These are phyloP conservation scores for Oxygymnocypris stewartii DNA, from an alignment of 2,113 vertebrate genomes.

Conservation along the genomic window DNA sequence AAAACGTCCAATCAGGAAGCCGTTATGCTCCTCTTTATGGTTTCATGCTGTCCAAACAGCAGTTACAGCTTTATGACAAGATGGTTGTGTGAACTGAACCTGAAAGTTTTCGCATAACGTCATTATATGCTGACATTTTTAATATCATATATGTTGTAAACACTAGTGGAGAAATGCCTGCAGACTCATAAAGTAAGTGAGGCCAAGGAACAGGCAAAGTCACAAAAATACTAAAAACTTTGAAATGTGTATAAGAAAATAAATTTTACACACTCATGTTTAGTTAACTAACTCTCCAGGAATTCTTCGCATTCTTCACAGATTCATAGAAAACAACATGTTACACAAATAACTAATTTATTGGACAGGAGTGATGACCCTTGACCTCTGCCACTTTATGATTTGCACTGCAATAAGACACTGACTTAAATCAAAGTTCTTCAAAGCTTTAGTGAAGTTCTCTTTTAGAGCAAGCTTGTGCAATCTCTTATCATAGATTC, in stretches of 20 bases:
- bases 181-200: not conserved
- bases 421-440: slow-evolving; percentile 41
- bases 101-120: not conserved
- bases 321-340: not conserved
- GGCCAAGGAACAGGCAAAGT: not conserved
- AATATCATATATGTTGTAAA: not conserved
- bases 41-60: slow-evolving; percentile 62
- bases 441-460: not conserved
- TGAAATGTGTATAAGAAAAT: not conserved
- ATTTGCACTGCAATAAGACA: slow-evolving; percentile 57
- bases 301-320: not conserved
- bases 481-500: not conserved
- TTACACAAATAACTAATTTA: not conserved
- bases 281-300: not conserved
- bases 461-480: not conserved
- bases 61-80: slow-evolving; percentile 56
- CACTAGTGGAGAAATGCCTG: not conserved
- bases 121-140: slow-evolving; percentile 4
- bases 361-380: not conserved
- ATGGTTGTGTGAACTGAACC: slow-evolving; percentile 38
- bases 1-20: slow-evolving; percentile 50
- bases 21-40: slow-evolving; percentile 48
- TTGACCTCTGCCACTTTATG: slow-evolving; percentile 15
- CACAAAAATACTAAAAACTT: not conserved
- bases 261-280: not conserved